These are phyloP conservation scores for Coracopsis vasa DNA, from an alignment of 2,113 vertebrate species.

Conservation along the genomic window DNA sequence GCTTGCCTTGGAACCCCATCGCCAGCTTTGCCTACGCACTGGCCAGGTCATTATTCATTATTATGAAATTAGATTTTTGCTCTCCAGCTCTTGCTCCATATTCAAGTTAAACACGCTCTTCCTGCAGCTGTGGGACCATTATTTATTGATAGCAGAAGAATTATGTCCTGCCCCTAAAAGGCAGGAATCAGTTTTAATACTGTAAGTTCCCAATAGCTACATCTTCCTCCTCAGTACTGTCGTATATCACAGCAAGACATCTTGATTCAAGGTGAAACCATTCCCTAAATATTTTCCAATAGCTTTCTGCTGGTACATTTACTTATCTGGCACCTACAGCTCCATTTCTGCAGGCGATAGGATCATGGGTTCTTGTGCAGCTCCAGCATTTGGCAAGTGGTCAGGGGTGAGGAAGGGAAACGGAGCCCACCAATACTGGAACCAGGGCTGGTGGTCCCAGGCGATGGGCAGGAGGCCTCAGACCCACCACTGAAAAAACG, in stretches of 20 bases:
- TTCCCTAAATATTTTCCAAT: neutral
- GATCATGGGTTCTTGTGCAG: accelerated
- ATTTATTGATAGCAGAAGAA: neutral
- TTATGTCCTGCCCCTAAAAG: neutral
- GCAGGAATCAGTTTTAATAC: neutral
- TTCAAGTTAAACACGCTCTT: neutral
- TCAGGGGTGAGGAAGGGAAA: neutral
- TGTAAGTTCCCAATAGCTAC: neutral
- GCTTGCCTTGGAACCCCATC: neutral
- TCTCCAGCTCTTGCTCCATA: neutral
- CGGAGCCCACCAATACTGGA: neutral
- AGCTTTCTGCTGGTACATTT: neutral
- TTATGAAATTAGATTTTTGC: neutral
- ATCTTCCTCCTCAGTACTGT: neutral
- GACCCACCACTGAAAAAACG: neutral
- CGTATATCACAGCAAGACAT: neutral
- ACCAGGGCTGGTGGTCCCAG: neutral
- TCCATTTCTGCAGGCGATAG: accelerated
- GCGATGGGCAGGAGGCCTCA: neutral
- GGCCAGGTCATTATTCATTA: neutral
- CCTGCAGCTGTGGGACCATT: neutral
- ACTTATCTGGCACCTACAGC: neutral
- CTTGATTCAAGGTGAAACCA: neutral
- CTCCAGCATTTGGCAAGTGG: neutral
- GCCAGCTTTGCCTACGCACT: neutral